A percentile compares a stretch with the other conserved stretches of the same genome.
phyloP scores from a whole-genome alignment of 1,140 invertebrate genomes.

The Artemia franciscana region DNA sequence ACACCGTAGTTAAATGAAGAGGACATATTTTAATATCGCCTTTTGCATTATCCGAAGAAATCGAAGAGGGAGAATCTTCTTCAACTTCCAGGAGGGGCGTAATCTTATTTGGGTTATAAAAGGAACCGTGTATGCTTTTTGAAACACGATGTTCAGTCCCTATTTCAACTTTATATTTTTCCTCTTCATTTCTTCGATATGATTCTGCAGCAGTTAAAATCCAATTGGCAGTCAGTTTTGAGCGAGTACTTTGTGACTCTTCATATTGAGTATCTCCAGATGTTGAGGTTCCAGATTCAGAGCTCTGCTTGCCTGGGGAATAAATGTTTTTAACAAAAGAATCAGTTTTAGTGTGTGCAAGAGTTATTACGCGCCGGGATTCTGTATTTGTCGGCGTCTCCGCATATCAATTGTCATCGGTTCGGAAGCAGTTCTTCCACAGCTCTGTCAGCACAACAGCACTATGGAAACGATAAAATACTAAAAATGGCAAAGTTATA shows the following conservation, averaged over 20 bases:
- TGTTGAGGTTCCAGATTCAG: not conserved
- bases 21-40: not conserved
- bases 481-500: constrained; percentile 34
- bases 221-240: not conserved
- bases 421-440: constrained; percentile 35
- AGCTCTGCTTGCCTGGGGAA: not conserved
- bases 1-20: not conserved
- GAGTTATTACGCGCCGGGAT: not conserved
- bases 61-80: not conserved
- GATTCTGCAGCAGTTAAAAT: not conserved
- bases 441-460: constrained; percentile 38
- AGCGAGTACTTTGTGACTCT: not conserved
- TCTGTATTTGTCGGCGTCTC: not conserved
- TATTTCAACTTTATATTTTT: not conserved
- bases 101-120: not conserved
- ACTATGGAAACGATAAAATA: constrained; percentile 45
- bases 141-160: not conserved
- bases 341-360: too few relatives aligned
- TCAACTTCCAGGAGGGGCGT: not conserved
- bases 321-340: not conserved
- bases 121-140: not conserved
- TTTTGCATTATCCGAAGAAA: not conserved
- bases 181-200: not conserved
- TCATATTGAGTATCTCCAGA: not conserved
- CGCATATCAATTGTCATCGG: constrained; percentile 13